Percentiles rank a stretch among this genome's conserved stretches.
Evolutionary conservation across 1,140 invertebrate species (phyloP).

Genomic region (Branchinecta lindahli): DNA sequence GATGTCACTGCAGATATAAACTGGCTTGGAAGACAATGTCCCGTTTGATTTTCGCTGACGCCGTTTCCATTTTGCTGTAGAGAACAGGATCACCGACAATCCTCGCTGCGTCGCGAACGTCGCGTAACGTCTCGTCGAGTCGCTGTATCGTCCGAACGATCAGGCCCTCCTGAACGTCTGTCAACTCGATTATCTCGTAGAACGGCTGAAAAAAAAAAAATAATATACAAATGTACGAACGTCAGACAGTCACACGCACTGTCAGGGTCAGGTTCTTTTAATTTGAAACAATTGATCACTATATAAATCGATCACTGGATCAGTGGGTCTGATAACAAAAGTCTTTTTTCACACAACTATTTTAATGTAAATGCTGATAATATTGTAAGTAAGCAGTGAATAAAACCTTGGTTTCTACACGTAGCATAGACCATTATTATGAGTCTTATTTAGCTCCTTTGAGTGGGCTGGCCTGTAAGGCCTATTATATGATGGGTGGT

Average conservation of each 20-base stretch:
- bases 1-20: slow-evolving; percentile 57
- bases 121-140: slow-evolving; percentile 76
- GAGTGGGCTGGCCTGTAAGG: too few relatives aligned
- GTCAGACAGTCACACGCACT: slow-evolving; percentile 12
- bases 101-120: slow-evolving; percentile 80
- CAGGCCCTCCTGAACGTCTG: slow-evolving; percentile 92
- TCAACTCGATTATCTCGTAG: slow-evolving; percentile 76
- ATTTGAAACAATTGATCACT: too few relatives aligned
- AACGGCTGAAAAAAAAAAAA: slow-evolving; percentile 49
- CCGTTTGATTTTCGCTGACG: slow-evolving; percentile 76
- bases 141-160: slow-evolving; percentile 95
- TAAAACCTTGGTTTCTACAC: too few relatives aligned
- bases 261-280: too few relatives aligned
- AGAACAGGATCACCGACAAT: slow-evolving; percentile 83
- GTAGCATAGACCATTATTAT: too few relatives aligned
- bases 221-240: slow-evolving; percentile 17
- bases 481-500: too few relatives aligned
- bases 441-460: too few relatives aligned
- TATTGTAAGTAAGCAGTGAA: too few relatives aligned
- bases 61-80: slow-evolving; percentile 87
- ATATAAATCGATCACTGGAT: too few relatives aligned
- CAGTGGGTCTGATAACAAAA: too few relatives aligned
- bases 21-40: slow-evolving; percentile 97
- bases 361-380: too few relatives aligned
- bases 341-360: too few relatives aligned